These are phyloP conservation scores for Diaphora mendica DNA, from an alignment of 2,888 invertebrate species.

Conservation along the genomic window DNA sequence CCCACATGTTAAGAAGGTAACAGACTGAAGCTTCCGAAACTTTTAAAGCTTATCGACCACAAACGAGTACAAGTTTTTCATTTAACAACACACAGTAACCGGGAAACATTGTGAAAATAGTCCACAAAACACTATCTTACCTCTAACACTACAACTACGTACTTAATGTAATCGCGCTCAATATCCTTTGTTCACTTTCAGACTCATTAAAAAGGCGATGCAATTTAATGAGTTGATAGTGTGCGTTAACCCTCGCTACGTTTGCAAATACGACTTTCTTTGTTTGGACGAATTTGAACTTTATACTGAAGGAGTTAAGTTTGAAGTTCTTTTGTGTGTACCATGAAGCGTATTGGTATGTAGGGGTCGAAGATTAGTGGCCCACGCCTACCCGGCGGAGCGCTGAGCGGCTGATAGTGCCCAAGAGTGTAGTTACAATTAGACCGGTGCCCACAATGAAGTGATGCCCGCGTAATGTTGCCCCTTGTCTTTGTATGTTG, in stretches of 20 bases:
- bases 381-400: constrained; percentile 84
- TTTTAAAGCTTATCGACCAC: constrained; percentile 18
- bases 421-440: constrained; percentile 87
- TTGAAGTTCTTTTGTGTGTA: constrained; percentile 54
- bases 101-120: constrained; percentile 62
- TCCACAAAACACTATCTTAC: constrained; percentile 69
- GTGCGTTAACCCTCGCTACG: constrained; percentile 85
- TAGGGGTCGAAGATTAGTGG: constrained; percentile 87
- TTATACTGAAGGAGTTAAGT: constrained; percentile 55
- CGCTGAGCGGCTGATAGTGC: constrained; percentile 86
- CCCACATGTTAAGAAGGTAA: not conserved
- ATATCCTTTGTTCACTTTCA: constrained; percentile 87
- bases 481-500: constrained; percentile 85
- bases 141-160: constrained; percentile 78
- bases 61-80: constrained; percentile 43
- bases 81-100: constrained; percentile 53
- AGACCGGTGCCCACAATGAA: constrained; percentile 86
- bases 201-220: constrained; percentile 87
- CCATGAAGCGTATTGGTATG: constrained; percentile 75
- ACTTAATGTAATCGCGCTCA: constrained; percentile 85
- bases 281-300: constrained; percentile 53
- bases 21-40: not conserved
- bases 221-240: constrained; percentile 87
- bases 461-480: constrained; percentile 84
- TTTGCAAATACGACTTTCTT: constrained; percentile 75